A percentile compares a stretch with the other conserved stretches of the same genome.
These are phyloP conservation scores for Xanthorhoe designata DNA, from an alignment of 2,888 invertebrate genomes.

Conservation along the genomic window DNA sequence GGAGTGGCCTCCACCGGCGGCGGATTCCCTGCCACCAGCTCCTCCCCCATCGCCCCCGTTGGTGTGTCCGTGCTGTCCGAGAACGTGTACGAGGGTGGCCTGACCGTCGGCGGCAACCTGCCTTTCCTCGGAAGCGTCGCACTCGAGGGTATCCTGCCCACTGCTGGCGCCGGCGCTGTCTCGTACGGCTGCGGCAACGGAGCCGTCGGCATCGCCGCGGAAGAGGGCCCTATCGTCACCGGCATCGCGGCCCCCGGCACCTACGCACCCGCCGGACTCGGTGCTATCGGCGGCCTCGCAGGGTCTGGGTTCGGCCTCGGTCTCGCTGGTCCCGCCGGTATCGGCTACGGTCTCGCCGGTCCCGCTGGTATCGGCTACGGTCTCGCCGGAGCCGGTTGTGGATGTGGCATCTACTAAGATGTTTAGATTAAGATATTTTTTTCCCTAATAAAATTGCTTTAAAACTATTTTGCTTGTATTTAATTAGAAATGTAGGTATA, in stretches of 20 bases:
- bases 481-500: no score
- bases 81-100: constrained; percentile 54
- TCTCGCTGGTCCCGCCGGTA: constrained; percentile 25
- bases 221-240: constrained; percentile 46
- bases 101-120: constrained; percentile 54
- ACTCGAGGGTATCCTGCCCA: constrained; percentile 56
- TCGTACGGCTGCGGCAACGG: constrained; percentile 57
- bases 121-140: constrained; percentile 59
- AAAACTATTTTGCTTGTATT: background rate
- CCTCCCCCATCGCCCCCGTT: constrained; percentile 44
- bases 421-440: background rate
- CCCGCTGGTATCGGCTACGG: background rate
- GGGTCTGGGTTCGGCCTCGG: constrained; percentile 12
- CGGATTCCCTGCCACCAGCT: constrained; percentile 31
- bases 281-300: constrained; percentile 1
- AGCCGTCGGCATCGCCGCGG: constrained; percentile 50
- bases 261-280: constrained; percentile 23
- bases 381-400: constrained; percentile 2
- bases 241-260: constrained; percentile 30
- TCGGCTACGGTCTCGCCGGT: constrained; percentile 37
- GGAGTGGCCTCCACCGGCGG: constrained; percentile 48
- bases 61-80: constrained; percentile 55
- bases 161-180: constrained; percentile 56
- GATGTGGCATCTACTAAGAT: constrained; percentile 9
- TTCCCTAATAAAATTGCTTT: constrained; percentile 2